These are phyloP conservation scores for Seriola aureovittata DNA, from an alignment of 2,113 vertebrate genomes.

Conservation along the genomic window DNA sequence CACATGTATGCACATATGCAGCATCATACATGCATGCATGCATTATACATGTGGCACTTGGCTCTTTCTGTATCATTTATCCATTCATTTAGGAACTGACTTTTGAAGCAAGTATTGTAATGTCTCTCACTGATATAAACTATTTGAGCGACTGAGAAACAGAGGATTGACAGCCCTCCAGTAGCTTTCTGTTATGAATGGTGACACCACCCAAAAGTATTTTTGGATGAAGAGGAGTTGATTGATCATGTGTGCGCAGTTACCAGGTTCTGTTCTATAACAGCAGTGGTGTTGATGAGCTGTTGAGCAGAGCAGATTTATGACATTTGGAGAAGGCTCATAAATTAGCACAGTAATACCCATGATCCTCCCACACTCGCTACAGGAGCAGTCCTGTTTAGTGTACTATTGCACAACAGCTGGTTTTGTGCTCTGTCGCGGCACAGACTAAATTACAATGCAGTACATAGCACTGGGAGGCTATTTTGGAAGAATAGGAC, in stretches of 20 bases:
- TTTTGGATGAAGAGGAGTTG: constrained; percentile 34
- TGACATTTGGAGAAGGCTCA: constrained; percentile 57
- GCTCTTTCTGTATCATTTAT: neutral
- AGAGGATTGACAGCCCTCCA: constrained; percentile 16
- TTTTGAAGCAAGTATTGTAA: neutral
- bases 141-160: neutral
- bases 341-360: constrained; percentile 69
- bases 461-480: constrained; percentile 18
- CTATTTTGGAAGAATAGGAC: constrained; percentile 61
- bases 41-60: neutral
- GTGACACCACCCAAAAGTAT: constrained; percentile 32
- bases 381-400: constrained; percentile 36
- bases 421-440: constrained; percentile 28
- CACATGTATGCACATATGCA: too few relatives aligned
- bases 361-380: constrained; percentile 48
- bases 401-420: constrained; percentile 32
- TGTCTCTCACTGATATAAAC: neutral
- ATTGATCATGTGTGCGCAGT: constrained; percentile 38
- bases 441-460: constrained; percentile 28
- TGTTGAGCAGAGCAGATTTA: constrained; percentile 68
- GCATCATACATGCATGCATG: neutral
- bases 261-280: constrained; percentile 34
- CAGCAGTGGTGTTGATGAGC: constrained; percentile 50
- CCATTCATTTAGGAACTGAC: neutral
- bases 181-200: constrained; percentile 4